Percentiles rank a stretch among this genome's conserved stretches.
phyloP scores from a whole-genome alignment of 2,113 vertebrate genomes.

The Mohoua ochrocephala region DNA sequence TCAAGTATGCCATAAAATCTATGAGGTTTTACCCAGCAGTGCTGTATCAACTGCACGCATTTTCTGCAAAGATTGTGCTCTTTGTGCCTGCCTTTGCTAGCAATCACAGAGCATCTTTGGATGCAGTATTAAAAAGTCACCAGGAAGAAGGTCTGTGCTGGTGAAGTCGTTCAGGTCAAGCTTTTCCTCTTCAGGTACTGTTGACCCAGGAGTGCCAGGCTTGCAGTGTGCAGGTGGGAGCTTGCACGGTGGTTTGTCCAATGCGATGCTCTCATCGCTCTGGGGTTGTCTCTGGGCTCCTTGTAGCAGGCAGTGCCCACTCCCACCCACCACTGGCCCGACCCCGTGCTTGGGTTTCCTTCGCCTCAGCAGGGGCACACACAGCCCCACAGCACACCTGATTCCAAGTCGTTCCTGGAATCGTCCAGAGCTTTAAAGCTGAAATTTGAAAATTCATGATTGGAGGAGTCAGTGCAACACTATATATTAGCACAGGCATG shows the following conservation, averaged over 20 bases:
- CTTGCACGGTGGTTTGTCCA: neutral
- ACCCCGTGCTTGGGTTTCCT: accelerated
- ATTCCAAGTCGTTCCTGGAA: neutral
- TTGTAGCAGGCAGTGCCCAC: accelerated
- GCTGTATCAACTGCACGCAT: neutral
- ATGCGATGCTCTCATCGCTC: neutral
- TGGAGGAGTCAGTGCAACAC: neutral
- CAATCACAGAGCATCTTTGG: neutral
- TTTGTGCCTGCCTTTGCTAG: neutral
- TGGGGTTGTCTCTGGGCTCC: neutral
- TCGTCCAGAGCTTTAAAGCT: neutral
- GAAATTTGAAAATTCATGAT: neutral
- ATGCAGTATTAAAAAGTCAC: neutral
- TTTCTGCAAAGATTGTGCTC: neutral
- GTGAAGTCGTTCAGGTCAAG: neutral
- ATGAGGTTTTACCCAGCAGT: neutral
- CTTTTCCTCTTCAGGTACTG: accelerated
- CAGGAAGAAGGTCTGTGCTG: neutral
- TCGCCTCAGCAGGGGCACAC: neutral
- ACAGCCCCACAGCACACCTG: accelerated
- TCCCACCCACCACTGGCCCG: neutral
- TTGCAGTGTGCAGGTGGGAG: neutral
- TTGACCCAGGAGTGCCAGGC: neutral
- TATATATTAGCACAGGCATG: neutral
- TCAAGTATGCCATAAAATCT: neutral